These are phyloP conservation scores for Amphiduros pacificus DNA, from an alignment of 2,888 invertebrate species.

Conservation along the genomic window DNA sequence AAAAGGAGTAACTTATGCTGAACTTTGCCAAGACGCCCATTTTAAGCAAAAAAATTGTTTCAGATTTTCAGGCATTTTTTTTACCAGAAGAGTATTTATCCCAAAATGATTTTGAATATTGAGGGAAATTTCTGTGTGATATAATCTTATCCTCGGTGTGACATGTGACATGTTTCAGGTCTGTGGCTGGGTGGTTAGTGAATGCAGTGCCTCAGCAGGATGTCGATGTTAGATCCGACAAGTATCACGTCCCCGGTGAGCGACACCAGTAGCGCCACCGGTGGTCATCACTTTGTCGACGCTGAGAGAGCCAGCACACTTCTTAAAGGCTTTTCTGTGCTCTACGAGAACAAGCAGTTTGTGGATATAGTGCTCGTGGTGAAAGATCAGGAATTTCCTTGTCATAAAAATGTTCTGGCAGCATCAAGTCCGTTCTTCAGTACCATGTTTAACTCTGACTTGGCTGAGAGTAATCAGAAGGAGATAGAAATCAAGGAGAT, in stretches of 20 bases:
- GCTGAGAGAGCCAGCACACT: constrained; percentile 41
- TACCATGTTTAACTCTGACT: constrained; percentile 52
- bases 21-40: too few species aligned
- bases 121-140: too few species aligned
- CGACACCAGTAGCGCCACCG: neutral
- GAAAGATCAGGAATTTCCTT: constrained; percentile 44
- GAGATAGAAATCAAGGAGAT: constrained; percentile 49
- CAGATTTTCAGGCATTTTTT: too few species aligned
- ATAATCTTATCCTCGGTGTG: too few species aligned
- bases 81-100: too few species aligned
- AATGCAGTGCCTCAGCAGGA: too few species aligned
- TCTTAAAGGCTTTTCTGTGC: constrained; percentile 43
- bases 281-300: constrained; percentile 29
- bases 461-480: constrained; percentile 49
- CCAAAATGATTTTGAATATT: too few species aligned
- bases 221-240: too few species aligned
- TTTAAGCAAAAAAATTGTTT: too few species aligned
- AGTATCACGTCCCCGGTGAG: constrained; percentile 1
- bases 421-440: constrained; percentile 56
- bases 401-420: constrained; percentile 54
- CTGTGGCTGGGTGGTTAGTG: too few species aligned
- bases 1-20: too few species aligned
- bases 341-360: constrained; percentile 51
- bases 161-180: too few species aligned
- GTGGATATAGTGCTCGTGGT: constrained; percentile 49